phyloP scores from a whole-genome alignment of 2,113 vertebrate species.

The Hydrochoerus hydrochaeris region DNA sequence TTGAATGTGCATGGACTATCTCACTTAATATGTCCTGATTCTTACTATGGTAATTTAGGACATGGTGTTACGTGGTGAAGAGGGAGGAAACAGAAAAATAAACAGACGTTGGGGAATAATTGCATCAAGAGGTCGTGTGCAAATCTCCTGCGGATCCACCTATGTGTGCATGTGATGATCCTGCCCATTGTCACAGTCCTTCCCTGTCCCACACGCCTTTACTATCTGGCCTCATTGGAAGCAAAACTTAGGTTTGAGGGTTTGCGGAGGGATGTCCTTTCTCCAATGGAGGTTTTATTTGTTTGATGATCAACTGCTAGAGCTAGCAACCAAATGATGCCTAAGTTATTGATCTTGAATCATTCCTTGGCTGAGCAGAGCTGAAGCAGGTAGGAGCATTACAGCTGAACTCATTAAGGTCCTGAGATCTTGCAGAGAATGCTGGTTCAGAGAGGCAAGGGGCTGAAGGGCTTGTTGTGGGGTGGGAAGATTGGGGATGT shows the following conservation, averaged over 20 bases:
- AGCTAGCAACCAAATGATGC: not conserved
- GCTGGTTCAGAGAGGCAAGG: not conserved
- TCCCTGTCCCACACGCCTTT: not conserved
- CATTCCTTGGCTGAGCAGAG: not conserved
- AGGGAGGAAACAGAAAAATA: not conserved
- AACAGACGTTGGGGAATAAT: not conserved
- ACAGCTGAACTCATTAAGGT: not conserved
- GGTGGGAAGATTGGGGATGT: accelerated
- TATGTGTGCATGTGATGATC: accelerated
- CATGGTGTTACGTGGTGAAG: not conserved
- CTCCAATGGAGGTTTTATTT: not conserved
- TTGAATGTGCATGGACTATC: not conserved
- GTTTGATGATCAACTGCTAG: not conserved
- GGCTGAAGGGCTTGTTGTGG: not conserved
- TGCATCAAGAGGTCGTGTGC: accelerated
- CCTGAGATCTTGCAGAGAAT: accelerated
- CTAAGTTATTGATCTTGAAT: not conserved
- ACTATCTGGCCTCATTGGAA: not conserved
- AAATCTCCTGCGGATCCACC: not conserved
- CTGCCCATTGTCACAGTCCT: accelerated
- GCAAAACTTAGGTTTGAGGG: not conserved
- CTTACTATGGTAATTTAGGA: not conserved
- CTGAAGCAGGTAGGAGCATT: not conserved
- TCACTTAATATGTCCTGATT: not conserved
- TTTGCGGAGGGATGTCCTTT: not conserved